Percentiles rank a stretch among this genome's conserved stretches.
Conservation (phyloP, 2,113 vertebrate genomes). For the Eubucco bourcierii region DNA sequence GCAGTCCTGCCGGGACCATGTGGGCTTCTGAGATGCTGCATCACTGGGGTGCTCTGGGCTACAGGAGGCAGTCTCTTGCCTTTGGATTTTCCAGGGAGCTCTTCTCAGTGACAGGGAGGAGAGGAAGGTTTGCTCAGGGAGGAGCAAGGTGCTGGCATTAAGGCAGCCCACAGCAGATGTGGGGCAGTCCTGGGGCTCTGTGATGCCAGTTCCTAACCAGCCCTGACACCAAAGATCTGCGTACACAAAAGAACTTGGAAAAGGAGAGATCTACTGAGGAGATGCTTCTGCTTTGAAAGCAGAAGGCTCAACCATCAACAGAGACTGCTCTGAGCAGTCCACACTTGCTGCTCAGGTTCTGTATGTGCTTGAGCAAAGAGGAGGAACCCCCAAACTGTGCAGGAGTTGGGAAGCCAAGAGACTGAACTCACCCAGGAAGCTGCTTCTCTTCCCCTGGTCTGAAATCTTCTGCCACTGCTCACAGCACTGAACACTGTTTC, state of each 20-base stretch:
- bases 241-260: not conserved
- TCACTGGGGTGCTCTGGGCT: not conserved
- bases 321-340: not conserved
- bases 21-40: not conserved
- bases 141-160: not conserved
- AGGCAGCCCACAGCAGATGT: not conserved
- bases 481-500: not conserved
- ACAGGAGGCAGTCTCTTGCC: not conserved
- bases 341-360: not conserved
- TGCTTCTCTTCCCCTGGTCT: not conserved
- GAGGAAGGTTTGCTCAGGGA: not conserved
- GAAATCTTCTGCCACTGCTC: not conserved
- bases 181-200: not conserved
- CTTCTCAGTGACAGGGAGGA: not conserved
- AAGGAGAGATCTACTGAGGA: not conserved
- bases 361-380: not conserved
- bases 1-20: accelerated
- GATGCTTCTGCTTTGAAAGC: not conserved
- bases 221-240: not conserved
- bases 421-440: accelerated
- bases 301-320: not conserved
- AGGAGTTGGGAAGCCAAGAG: not conserved
- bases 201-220: not conserved
- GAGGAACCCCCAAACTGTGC: not conserved
- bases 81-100: not conserved